Percentiles rank a stretch among this genome's conserved stretches.
phyloP scores from a whole-genome alignment of 2,888 invertebrate species.

The Brassicogethes aeneus region DNA sequence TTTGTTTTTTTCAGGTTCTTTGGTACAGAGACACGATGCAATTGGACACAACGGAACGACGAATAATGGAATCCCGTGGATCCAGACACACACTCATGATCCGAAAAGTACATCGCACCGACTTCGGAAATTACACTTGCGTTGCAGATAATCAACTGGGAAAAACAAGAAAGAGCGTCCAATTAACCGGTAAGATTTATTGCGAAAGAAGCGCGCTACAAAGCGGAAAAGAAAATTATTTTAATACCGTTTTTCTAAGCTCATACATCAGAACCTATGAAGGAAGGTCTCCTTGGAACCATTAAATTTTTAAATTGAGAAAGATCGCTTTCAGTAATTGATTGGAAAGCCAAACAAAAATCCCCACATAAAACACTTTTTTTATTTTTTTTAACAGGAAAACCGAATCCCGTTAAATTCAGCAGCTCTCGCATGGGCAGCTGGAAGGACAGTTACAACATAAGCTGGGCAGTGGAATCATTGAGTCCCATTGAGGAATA shows the following conservation, averaged over 20 bases:
- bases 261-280: conserved; percentile 1
- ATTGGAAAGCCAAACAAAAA: no score
- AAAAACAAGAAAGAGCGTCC: conserved; percentile 54
- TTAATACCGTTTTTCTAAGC: conserved; percentile 11
- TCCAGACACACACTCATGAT: conserved; percentile 58
- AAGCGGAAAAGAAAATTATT: conserved; percentile 17
- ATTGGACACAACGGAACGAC: conserved; percentile 56
- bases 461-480: conserved; percentile 59
- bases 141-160: conserved; percentile 61
- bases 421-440: conserved; percentile 53
- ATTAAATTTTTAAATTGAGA: conserved; percentile 1
- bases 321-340: not conserved
- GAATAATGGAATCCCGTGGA: conserved; percentile 58
- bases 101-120: conserved; percentile 56
- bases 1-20: conserved; percentile 49
- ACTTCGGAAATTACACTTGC: conserved; percentile 64
- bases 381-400: no score
- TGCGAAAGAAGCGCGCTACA: conserved; percentile 10
- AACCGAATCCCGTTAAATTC: conserved; percentile 56
- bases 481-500: conserved; percentile 59
- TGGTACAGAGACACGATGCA: conserved; percentile 63
- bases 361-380: no score
- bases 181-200: conserved; percentile 49
- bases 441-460: conserved; percentile 53
- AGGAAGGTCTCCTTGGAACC: not conserved